Base-by-base conservation (phyloP, 23 tunicate species). In the Styela clava region DNA sequence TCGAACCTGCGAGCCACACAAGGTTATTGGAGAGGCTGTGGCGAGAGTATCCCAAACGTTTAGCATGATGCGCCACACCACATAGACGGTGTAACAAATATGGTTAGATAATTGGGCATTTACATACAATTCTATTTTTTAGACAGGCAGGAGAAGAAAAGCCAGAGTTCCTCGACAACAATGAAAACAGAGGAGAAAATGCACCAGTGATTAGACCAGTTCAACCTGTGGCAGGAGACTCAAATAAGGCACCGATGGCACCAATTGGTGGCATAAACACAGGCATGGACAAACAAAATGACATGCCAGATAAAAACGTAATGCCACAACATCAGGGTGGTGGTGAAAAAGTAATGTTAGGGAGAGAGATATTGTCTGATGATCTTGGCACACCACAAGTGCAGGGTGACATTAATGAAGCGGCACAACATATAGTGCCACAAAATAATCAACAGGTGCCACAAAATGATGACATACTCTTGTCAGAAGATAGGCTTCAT, bases 111-210 rank as follows among this genome's bases (percentile, higher is more conserved):
- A 44, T 44, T 5, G 56, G 56, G 56, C 56, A 12, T 44, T 44
- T 44, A 44, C 56, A 44, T 44, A 44, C 56, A 44, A 44, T 5
- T 44, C 56, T 68, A 34, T 71, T 71, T 29, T 71, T 71, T 29
- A 71, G 77, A 33, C 77, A 71, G 77, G 77, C 77, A 26, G 77
- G 35, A 30, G 77, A 71, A 71, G 77, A 71, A 71, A 34, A 29
- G 12, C 56, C 56, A 7, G 12, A 5, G 7, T 7, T 12, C 56
- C 7, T 5, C 56, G 56, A 44, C 12, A 44, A 44, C 56, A 44
- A 5, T 12, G 56, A 44, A 44, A 44, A 44, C 12, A 44, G 56
- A 44, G 56, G 56, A 44, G 56, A 44, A 44, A 12, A 44, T 5
- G 56, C 7, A 44, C 7, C 56, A 44, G 56, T 44, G 56, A 44